These are phyloP conservation scores for Synodontis membranacea DNA, from an alignment of 2,113 vertebrate species.

Conservation along the genomic window DNA sequence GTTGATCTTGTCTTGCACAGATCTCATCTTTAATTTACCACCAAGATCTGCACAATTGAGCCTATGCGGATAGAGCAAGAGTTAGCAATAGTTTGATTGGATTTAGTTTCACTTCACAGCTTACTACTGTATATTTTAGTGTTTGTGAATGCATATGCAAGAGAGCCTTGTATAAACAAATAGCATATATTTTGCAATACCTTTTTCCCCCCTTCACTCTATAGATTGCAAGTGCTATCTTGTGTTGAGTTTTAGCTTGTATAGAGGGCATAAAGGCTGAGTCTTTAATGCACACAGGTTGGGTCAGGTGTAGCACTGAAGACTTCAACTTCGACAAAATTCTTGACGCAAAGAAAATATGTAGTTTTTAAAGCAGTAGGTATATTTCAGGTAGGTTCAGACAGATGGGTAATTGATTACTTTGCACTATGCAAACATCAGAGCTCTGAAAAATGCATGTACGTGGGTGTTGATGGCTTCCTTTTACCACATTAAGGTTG, in stretches of 20 bases:
- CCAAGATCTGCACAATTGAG: conserved; percentile 18
- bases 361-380: not conserved
- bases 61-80: not conserved
- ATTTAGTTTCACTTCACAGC: conserved; percentile 25
- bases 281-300: not conserved
- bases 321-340: not conserved
- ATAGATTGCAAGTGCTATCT: not conserved
- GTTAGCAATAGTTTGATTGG: conserved; percentile 5
- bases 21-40: conserved; percentile 42
- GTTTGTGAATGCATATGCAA: conserved; percentile 20
- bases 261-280: not conserved
- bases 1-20: conserved; percentile 57
- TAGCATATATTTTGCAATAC: not conserved
- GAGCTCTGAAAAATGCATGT: conserved; percentile 17
- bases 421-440: conserved; percentile 30
- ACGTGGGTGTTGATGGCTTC: conserved; percentile 20
- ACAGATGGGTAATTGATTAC: conserved; percentile 9
- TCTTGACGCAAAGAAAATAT: not conserved
- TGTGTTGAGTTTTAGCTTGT: not conserved
- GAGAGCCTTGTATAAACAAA: not conserved
- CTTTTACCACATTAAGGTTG: conserved; percentile 11
- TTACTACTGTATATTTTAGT: conserved; percentile 26
- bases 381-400: not conserved
- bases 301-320: not conserved
- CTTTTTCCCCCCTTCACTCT: not conserved